A percentile compares a stretch with the other conserved stretches of the same genome.
Evolutionary conservation across 2,797 vertebrate species (phyloP).

Genomic region (Cirrhinus mrigala): DNA sequence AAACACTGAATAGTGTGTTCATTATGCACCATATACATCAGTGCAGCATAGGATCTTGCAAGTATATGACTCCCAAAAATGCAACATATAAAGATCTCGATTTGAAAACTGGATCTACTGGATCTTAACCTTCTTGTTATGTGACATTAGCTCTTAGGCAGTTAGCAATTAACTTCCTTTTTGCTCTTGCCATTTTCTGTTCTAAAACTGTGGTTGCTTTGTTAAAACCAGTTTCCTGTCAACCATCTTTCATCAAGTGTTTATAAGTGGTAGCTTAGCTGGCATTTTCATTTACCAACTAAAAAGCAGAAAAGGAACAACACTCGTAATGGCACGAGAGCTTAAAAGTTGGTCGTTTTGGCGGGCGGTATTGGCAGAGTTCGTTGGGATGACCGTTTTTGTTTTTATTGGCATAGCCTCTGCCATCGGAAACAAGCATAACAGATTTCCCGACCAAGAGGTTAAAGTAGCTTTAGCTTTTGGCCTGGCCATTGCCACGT

Average conservation of each 20-base stretch:
- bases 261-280: slow-evolving; percentile 46
- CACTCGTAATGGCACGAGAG: slow-evolving; percentile 78
- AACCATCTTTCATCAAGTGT: slow-evolving; percentile 7
- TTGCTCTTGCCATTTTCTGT: neutral
- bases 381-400: slow-evolving; percentile 84
- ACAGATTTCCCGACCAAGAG: slow-evolving; percentile 73
- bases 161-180: neutral
- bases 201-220: slow-evolving; percentile 24
- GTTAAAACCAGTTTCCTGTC: slow-evolving; percentile 54
- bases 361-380: slow-evolving; percentile 83
- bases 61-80: neutral
- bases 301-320: slow-evolving; percentile 21
- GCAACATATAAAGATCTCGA: neutral
- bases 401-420: slow-evolving; percentile 83
- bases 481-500: slow-evolving; percentile 82
- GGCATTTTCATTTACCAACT: slow-evolving; percentile 31
- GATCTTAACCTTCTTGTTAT: neutral
- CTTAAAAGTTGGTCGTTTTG: slow-evolving; percentile 83
- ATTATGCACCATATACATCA: neutral
- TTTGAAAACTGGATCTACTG: neutral
- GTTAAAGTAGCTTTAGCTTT: slow-evolving; percentile 87
- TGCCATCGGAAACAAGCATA: slow-evolving; percentile 74
- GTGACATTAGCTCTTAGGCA: neutral
- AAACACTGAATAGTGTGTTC: neutral
- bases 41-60: neutral